These are phyloP conservation scores for Alouatta palliata DNA, from an alignment of 2,113 vertebrate species.

Conservation along the genomic window DNA sequence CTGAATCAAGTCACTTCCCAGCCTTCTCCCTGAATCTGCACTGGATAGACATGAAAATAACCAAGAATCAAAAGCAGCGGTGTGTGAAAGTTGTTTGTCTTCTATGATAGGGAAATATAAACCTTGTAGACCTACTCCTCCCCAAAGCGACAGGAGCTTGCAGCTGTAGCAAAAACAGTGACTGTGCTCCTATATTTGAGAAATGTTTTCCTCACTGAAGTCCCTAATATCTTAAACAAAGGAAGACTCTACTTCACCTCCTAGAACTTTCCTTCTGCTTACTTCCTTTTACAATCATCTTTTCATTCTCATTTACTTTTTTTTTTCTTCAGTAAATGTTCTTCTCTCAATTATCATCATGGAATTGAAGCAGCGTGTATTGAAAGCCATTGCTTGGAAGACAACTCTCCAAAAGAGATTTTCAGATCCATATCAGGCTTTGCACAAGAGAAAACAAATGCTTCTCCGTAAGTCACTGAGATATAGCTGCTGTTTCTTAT, in stretches of 20 bases:
- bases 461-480: background rate
- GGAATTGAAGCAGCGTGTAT: background rate
- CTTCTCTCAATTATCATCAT: background rate
- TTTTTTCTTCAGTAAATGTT: background rate
- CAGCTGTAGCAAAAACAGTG: background rate
- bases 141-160: background rate
- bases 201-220: background rate
- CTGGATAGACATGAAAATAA: background rate
- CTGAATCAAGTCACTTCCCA: background rate
- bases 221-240: background rate
- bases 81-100: background rate
- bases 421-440: background rate
- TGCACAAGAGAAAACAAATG: background rate
- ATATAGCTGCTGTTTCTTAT: background rate
- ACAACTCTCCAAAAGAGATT: background rate
- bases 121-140: background rate
- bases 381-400: background rate
- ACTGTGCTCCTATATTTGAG: background rate
- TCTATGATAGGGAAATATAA: background rate
- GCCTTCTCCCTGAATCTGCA: background rate
- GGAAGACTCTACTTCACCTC: background rate
- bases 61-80: background rate
- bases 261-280: background rate
- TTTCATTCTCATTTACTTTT: slow-evolving; percentile 10
- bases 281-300: background rate